Evolutionary conservation across 2,888 invertebrate species (phyloP).

Genomic region (Cheilosia impressa): DNA sequence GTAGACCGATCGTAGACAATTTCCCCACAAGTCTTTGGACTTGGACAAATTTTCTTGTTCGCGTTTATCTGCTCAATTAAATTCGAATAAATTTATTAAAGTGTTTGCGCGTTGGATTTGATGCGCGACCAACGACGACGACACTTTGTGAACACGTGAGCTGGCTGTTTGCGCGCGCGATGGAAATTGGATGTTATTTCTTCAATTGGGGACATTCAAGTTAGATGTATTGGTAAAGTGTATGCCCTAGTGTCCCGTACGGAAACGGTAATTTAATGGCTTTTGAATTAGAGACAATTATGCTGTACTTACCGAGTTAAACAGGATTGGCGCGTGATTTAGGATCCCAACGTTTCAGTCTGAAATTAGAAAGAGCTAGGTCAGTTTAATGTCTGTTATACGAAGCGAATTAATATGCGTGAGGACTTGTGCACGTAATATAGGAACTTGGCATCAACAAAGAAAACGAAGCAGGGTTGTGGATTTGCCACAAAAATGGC

Average conservation of each 20-base stretch:
- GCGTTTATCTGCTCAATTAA: slow-evolving; percentile 45
- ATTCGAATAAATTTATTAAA: slow-evolving; percentile 58
- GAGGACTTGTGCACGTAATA: no score
- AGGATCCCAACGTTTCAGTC: neutral
- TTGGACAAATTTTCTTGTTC: slow-evolving; percentile 34
- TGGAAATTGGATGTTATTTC: slow-evolving; percentile 30
- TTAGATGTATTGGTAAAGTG: neutral
- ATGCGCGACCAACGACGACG: slow-evolving; percentile 16
- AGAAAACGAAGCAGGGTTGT: no score
- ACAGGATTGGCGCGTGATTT: neutral
- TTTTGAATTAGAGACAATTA: neutral
- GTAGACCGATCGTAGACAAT: slow-evolving; percentile 66
- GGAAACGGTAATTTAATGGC: slow-evolving; percentile 1
- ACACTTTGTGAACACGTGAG: slow-evolving; percentile 7
- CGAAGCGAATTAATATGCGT: no score
- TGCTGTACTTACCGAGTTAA: slow-evolving; percentile 27
- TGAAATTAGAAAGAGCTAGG: slow-evolving; percentile 2
- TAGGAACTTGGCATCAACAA: no score
- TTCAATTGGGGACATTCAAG: slow-evolving; percentile 24
- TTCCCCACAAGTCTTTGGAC: slow-evolving; percentile 20
- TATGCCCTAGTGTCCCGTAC: neutral
- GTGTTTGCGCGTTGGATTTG: slow-evolving; percentile 42
- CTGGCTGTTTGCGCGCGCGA: slow-evolving; percentile 34
- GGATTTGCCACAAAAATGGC: no score
- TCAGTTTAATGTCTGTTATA: no score